Evolutionary conservation across 1,140 invertebrate species (phyloP).

Genomic region (Cyclina sinensis): DNA sequence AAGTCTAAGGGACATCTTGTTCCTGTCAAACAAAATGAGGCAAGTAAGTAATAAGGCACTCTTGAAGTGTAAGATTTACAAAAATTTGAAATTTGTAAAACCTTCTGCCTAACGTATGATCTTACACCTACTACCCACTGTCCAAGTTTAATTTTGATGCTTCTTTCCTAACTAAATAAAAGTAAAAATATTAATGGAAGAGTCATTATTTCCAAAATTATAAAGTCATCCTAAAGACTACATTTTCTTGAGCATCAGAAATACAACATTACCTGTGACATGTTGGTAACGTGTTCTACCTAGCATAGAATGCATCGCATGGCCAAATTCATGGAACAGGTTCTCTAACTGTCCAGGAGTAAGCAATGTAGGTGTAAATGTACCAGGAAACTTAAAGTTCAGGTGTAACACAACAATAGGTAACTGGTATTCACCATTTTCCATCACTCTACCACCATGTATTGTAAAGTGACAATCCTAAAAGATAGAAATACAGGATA

Average conservation of each 20-base stretch:
- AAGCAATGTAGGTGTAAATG: conserved; percentile 91
- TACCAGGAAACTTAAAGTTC: conserved; percentile 91
- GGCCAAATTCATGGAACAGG: conserved; percentile 99
- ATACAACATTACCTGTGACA: conserved; percentile 93
- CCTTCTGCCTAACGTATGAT: no score
- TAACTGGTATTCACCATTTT: conserved; percentile 94
- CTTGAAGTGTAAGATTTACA: no score
- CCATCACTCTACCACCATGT: conserved; percentile 93
- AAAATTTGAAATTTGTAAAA: no score
- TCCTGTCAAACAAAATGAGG: conserved; percentile 82
- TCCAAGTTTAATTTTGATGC: no score
- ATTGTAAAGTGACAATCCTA: conserved; percentile 99
- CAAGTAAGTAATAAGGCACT: no score
- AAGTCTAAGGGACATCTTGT: conserved; percentile 99
- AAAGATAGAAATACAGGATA: no score
- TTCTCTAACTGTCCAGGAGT: conserved; percentile 95
- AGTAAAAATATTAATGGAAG: no score
- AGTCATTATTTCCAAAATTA: no score
- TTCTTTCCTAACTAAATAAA: no score
- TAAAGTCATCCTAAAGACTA: no score
- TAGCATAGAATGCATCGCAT: conserved; percentile 99
- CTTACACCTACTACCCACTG: no score
- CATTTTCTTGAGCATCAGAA: no score
- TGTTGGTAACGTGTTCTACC: conserved; percentile 97
- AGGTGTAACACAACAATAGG: conserved; percentile 98